Conservation (phyloP, 2,113 vertebrate species). For the Syngnathus scovelli region DNA sequence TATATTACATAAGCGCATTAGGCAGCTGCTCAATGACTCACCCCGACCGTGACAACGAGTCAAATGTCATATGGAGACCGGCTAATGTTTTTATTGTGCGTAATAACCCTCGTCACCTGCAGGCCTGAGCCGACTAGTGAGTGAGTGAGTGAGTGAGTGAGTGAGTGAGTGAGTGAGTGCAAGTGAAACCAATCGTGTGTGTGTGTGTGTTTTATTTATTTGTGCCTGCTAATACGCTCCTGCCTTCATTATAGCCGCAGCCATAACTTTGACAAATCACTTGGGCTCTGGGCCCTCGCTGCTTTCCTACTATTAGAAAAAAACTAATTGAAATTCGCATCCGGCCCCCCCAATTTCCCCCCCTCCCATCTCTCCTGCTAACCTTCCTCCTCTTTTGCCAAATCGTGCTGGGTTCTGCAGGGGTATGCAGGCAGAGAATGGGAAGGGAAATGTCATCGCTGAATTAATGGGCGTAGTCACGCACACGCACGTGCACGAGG, state of each 20-base stretch:
- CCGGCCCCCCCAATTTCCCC: conserved; percentile 34
- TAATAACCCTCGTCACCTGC: background rate
- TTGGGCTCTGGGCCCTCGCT: conserved; percentile 67
- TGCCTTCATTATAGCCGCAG: conserved; percentile 73
- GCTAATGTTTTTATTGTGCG: background rate
- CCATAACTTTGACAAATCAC: conserved; percentile 79
- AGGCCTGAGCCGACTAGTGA: background rate
- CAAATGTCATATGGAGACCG: background rate
- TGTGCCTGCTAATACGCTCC: conserved; percentile 65
- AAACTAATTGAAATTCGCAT: conserved; percentile 76
- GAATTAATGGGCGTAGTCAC: conserved; percentile 63
- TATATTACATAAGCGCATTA: background rate
- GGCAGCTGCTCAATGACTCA: background rate
- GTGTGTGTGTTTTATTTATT: conserved; percentile 64
- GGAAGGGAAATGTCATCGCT: conserved; percentile 63
- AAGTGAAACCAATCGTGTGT: conserved; percentile 44
- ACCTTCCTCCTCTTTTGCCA: conserved; percentile 18
- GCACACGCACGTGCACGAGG: conserved; percentile 16
- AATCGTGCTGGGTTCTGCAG: conserved; percentile 45
- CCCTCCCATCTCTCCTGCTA: conserved; percentile 3
- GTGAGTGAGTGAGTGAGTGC: background rate
- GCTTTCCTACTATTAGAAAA: conserved; percentile 75
- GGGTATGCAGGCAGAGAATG: conserved; percentile 54
- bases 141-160: too few relatives aligned
- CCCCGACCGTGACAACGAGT: background rate